Base-by-base conservation (phyloP, 2,797 vertebrate species). In the Cichlasoma orientale region DNA sequence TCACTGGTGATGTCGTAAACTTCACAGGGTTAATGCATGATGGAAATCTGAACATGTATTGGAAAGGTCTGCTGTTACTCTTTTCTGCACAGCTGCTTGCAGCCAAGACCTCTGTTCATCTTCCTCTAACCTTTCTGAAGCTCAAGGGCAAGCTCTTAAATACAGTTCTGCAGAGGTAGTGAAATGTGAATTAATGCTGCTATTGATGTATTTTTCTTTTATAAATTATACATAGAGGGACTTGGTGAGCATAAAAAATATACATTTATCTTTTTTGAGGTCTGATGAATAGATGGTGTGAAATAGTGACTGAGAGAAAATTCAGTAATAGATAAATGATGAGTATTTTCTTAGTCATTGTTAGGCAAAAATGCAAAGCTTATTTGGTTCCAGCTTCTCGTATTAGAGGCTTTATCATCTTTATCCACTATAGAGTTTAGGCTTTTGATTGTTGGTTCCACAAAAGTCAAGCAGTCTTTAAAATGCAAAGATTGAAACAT, bases 71-170 rank as follows among this genome's bases (percentile, higher is more conserved):
- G 25, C 63, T 53, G 56, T 71, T 52, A 47, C 23, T 61, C 44
- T 66, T 52, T 25, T 50, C 56, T 56, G 61, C 47, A 61, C 14
- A 56, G 23, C 52, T 47, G 58, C 27, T 57, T 23, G 59, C 61
- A 72, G 63, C 16, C 2, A 3, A 44, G 80, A 38, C 61, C 78
- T 79, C 33, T 53, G 36, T 70, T 53, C 56, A 33, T 69, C 70
- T 38, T 80, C 61, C 10, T 59, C 27, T 56, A 11, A 56, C 77
- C 52, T 61, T 9, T 36, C 56, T 18, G 36, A 57, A 54, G 59
- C 71, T 88, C 80, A 85, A 80, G 86, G 80, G 56, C 70, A 84
- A 84, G 57, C 76, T 81, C 74, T 77, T 66, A 79, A 82, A 86
- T 77, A 78, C 16, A 5, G 11, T 11, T 76, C 68, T 54, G 61